A percentile compares a stretch with the other conserved stretches of the same genome.
Evolutionary conservation across 2,888 invertebrate genomes (phyloP).

Genomic region (Germaria angustata): DNA sequence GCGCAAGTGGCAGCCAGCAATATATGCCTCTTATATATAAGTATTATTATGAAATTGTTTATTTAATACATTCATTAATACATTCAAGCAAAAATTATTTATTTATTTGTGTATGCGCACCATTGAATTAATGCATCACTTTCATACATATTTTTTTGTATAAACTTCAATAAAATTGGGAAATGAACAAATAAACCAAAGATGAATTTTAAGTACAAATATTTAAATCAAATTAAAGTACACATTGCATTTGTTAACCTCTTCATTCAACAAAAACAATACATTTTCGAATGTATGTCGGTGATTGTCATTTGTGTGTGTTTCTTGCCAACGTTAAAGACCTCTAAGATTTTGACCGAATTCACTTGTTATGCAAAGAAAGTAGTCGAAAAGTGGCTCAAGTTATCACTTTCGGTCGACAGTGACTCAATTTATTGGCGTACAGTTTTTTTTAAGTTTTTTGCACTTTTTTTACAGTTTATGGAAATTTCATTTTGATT

Average conservation of each 20-base stretch:
- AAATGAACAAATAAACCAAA: neutral
- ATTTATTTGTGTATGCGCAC: neutral
- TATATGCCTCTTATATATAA: neutral
- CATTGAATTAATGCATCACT: neutral
- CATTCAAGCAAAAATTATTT: neutral
- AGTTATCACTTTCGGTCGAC: neutral
- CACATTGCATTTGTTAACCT: too few species aligned
- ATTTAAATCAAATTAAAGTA: constrained; percentile 3
- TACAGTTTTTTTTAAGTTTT: neutral
- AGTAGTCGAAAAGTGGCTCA: constrained; percentile 11
- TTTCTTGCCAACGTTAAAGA: constrained; percentile 44
- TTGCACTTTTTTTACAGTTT: neutral
- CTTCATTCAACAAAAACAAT: too few species aligned
- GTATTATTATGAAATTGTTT: constrained; percentile 29
- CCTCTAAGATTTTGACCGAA: constrained; percentile 26
- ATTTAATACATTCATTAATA: neutral
- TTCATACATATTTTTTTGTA: neutral
- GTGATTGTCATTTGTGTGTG: constrained; percentile 4
- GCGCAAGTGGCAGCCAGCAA: neutral
- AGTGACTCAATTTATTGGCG: constrained; percentile 1
- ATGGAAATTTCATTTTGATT: neutral
- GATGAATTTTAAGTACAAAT: neutral
- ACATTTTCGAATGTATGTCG: too few species aligned
- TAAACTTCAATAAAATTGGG: constrained; percentile 9
- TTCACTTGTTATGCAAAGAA: constrained; percentile 59